phyloP scores from a whole-genome alignment of 1,140 invertebrate genomes.

The Drosophila sproati region DNA sequence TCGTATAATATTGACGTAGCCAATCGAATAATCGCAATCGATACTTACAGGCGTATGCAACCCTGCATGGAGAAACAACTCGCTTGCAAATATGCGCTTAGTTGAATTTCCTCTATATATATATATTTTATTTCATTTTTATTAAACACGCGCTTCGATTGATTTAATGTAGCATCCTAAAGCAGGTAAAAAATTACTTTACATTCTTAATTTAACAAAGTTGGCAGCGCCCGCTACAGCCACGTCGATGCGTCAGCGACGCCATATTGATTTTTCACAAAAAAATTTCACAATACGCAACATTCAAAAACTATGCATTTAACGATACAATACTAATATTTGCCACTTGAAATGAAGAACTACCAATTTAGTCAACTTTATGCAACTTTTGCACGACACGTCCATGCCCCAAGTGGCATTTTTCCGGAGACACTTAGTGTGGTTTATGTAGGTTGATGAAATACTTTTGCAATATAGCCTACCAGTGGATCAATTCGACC shows the following conservation, averaged over 20 bases:
- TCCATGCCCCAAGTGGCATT: conserved; percentile 46
- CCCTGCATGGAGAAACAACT: conserved; percentile 21
- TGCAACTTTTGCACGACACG: conserved; percentile 49
- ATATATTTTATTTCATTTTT: conserved; percentile 23
- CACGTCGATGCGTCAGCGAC: conserved; percentile 52
- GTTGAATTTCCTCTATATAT: not conserved
- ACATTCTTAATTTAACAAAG: conserved; percentile 28
- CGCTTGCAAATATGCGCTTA: conserved; percentile 8
- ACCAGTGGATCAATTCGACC: conserved; percentile 29
- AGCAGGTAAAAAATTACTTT: conserved; percentile 1
- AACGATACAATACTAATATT: conserved; percentile 34
- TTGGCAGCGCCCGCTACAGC: conserved; percentile 46
- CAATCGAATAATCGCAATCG: conserved; percentile 37
- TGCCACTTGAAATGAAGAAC: conserved; percentile 36
- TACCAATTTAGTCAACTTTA: conserved; percentile 34
- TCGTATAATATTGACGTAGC: not conserved
- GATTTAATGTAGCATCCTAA: not conserved
- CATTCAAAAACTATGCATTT: conserved; percentile 17
- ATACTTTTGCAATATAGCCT: conserved; percentile 20
- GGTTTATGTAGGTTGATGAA: conserved; percentile 18
- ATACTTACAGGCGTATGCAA: conserved; percentile 31
- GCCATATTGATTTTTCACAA: conserved; percentile 66
- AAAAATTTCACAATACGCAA: conserved; percentile 52
- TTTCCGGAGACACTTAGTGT: conserved; percentile 13
- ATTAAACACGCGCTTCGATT: conserved; percentile 19